A percentile compares a stretch with the other conserved stretches of the same genome.
Conservation (phyloP, 2,113 vertebrate species). For the Oryzias woworae region DNA sequence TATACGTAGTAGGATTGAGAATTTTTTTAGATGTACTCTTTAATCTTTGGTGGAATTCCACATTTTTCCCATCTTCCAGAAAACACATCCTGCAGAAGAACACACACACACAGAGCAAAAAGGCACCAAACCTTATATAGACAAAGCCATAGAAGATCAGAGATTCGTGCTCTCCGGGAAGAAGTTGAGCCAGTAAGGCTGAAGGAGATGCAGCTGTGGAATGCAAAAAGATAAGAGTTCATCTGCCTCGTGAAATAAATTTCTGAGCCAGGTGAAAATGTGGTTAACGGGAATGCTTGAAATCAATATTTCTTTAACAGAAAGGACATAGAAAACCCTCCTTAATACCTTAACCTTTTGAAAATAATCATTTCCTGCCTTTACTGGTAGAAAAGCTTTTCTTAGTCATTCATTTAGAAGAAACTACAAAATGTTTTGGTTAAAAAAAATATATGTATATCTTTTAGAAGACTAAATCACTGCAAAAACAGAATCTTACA, state of each 20-base stretch:
- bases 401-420: no score
- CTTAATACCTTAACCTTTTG: no score
- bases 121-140: slow-evolving; percentile 4
- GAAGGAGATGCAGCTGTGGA: slow-evolving; percentile 4
- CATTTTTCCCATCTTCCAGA: not conserved
- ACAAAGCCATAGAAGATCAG: slow-evolving; percentile 1
- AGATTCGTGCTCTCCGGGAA: not conserved
- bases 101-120: not conserved
- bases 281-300: not conserved
- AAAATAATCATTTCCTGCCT: no score
- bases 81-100: not conserved
- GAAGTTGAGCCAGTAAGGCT: slow-evolving; percentile 1
- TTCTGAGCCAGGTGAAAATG: slow-evolving; percentile 12
- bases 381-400: no score
- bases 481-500: no score
- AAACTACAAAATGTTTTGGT: no score
- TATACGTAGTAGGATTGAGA: no score
- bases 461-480: no score
- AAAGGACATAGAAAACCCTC: no score
- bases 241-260: slow-evolving; percentile 19
- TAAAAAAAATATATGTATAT: no score
- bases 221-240: slow-evolving; percentile 39
- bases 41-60: not conserved
- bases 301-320: no score
- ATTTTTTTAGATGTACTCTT: no score